Base-by-base conservation (phyloP, 2,888 invertebrate genomes). In the Merodon equestris region DNA sequence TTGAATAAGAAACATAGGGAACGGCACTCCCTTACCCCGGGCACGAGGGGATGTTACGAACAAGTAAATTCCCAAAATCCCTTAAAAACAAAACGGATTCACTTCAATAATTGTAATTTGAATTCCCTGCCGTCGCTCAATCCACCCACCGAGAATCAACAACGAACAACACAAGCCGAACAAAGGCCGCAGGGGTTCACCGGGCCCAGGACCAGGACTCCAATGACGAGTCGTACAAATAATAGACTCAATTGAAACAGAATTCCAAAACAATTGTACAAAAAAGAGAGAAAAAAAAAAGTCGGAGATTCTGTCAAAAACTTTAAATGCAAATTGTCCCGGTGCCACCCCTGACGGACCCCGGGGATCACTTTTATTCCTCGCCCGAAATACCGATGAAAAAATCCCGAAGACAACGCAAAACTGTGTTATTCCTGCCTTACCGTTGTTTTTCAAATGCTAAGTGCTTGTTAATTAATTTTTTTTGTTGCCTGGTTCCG, bases 401-500 rank as follows among this genome's bases (percentile, higher is more conserved):
- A 34, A 63, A 63, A 53, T 14, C 45, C 12, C 13, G 34, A 48
- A 40, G 50, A 50, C 66, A 72, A 57, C 66, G 57, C 51, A 45
- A 27, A 72, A 57, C 56, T 56, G 61, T 58, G 67, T 63, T 72
- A 47, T 73, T 71, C 51, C 66, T 47, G 50, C 66, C 50, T 44
- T 36, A 60, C 60, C 66, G 71, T 66, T 50, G 66, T 67, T 77
- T 72, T 53, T 67, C 53, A 58, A 77, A 77, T 67, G 63, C 48
- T 57, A 68, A 74, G 61, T 77, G 76, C 57, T 72, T 61, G 56
- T 66, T 63, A 73, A 73, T 77, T 66, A 61, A 44, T 75, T 76
- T 71, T 67, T 67, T 68, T 57, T 34, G n/a, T 42, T 45, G 27
- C 7, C 17, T n/a, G 9, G 12, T 54, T 48, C 54, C 17, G 36